phyloP scores from a whole-genome alignment of 2,888 invertebrate genomes.

The Chalcosyrphus nemorum region DNA sequence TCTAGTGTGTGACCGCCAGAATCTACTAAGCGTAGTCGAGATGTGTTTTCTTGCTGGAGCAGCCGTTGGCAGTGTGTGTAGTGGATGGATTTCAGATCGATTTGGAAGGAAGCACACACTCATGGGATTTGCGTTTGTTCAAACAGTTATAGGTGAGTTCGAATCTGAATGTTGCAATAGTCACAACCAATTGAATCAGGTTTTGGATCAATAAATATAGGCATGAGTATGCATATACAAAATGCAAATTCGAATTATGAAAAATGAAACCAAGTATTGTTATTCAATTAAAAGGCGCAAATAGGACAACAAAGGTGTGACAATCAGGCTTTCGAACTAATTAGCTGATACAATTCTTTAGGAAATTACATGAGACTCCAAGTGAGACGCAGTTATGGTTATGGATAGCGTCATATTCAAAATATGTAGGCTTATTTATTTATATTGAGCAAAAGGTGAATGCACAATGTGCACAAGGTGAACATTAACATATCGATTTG shows the following conservation, averaged over 20 bases:
- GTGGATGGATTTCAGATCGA: slow-evolving; percentile 86
- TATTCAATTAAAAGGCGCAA: background rate
- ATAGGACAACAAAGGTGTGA: slow-evolving; percentile 32
- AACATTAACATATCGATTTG: slow-evolving; percentile 13
- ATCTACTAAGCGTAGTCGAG: slow-evolving; percentile 84
- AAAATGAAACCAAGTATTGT: slow-evolving; percentile 27
- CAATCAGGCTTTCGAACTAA: background rate
- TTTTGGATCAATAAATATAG: background rate
- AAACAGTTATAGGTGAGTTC: slow-evolving; percentile 83
- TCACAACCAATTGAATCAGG: slow-evolving; percentile 17
- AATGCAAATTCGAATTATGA: slow-evolving; percentile 43
- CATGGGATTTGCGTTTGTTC: slow-evolving; percentile 84
- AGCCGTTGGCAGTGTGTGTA: slow-evolving; percentile 86
- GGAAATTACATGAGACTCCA: slow-evolving; percentile 52
- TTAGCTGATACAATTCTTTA: slow-evolving; percentile 48
- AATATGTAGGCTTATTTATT: slow-evolving; percentile 19
- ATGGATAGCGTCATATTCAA: background rate
- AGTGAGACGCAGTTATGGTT: background rate
- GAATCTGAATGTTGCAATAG: slow-evolving; percentile 17
- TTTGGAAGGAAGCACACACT: slow-evolving; percentile 86
- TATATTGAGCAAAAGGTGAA: slow-evolving; percentile 2
- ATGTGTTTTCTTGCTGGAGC: slow-evolving; percentile 86
- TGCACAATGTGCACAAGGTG: background rate
- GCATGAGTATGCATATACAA: slow-evolving; percentile 14
- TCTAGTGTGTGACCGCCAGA: slow-evolving; percentile 84